Evolutionary conservation across 2,888 invertebrate species (phyloP), one percentile per base, ranked within the genome.

Genomic region (Steinernema carpocapsae): DNA sequence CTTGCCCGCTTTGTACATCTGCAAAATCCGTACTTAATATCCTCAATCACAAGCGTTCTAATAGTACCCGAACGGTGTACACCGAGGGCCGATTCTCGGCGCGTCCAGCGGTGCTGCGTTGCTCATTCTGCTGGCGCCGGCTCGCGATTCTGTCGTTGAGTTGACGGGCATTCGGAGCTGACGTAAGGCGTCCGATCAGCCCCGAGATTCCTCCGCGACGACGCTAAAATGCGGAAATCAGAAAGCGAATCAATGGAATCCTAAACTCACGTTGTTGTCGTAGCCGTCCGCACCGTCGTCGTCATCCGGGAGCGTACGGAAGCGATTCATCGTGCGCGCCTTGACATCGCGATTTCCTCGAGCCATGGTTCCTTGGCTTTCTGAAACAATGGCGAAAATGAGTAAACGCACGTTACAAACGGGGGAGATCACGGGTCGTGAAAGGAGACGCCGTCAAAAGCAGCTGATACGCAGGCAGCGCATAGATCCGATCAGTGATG

Each of bases 221-320:
- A 2, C 64, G 64, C 64, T 64, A 19, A 64, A 56, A 6, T 22
- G 24, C 24, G 45, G n/a, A 72, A 2, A 17, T 45, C 12, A 71
- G 37, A 42, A 48, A 72, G 51, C n/a, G 10, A 22, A 1, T 32
- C 26, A 72, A 3, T 24, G 14, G 29, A 26, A 4, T 29, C 72
- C 19, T 37, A n/a, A 51, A 75, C 48, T 76, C 37, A 75, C 76
- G 46, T 52, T 76, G 59, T 64, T 75, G 10, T 71, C 64, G 12
- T 64, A 64, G 42, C 64, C 26, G 19, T 72, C 76, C 26, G 81
- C 79, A 3, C 83, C 82, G n/a, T 85, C 85, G 12, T 82, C 79
- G 59, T 83, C 79, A 43, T 84, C 64, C 4, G 4, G 32, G 7
- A 64, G 32, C 17, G 29, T 32, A 19, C 64, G 64, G 26, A 72